Evolutionary conservation across 2,797 vertebrate genomes (phyloP), one percentile per base, ranked within the genome.

Genomic region (Cirrhinus molitorella): DNA sequence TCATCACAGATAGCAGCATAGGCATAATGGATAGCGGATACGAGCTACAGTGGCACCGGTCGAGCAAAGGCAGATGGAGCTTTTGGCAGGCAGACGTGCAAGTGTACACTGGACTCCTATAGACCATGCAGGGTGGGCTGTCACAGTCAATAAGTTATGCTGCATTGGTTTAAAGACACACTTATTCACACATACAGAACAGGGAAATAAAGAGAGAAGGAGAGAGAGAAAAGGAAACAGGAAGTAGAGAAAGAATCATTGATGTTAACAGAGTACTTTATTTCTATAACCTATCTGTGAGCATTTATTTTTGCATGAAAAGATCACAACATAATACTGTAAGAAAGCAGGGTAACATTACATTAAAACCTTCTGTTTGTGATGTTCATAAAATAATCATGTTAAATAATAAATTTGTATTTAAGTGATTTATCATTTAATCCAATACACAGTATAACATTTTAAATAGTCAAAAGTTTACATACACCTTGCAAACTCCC

Each of bases 1-100:
- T 65, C 92, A 87, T 90, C 90, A 76, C 86, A 90, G 88, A 87
- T 87, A 91, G 80, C 81, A 86, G 91, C 85, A 86, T 88, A 89
- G 92, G 89, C 73, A 91, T 86, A 85, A 86, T 85, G 88, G 76
- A 89, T 83, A 88, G 91, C 87, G 88, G 91, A 92, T 92, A 86
- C 89, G 92, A 87, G 90, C 85, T 14, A 80, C 90, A 90, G 93
- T 86, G 92, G 87, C 13, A 81, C 81, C 45, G 81, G 76, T 82
- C 57, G 85, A 40, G 71, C 59, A n/a, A 81, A 89, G 91, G 91
- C 94, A 96, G 94, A 96, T 95, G 95, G 95, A 93, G 88, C 85
- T 90, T 90, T 92, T 94, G 94, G 94, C 92, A 85, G 86, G 79
- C 65, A 34, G 78, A 79, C 86, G 68, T 87, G 86, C 87, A 88